Evolutionary conservation across 1,140 invertebrate species (phyloP), one percentile per base, ranked within the genome.

Genomic region (Dendroctonus ponderosae): DNA sequence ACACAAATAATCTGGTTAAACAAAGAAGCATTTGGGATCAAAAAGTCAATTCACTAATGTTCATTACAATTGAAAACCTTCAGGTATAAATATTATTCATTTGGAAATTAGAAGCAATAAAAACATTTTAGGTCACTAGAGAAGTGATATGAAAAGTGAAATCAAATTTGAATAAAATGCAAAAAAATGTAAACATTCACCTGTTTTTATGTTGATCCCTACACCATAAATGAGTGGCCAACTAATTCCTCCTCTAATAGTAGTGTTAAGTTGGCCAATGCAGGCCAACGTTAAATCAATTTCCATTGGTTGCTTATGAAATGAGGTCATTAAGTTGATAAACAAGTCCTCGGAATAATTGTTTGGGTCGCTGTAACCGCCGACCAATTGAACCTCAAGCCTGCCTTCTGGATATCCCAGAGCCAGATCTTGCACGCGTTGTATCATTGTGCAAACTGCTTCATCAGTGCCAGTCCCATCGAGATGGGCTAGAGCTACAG

Each of bases 161-260:
- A n/a, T n/a, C n/a, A n/a, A n/a, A n/a, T n/a, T 26, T 26, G 26
- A 3, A 26, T 26, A 26, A 26, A 26, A 26, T 26, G 3, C 26
- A 26, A 26, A 26, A 26, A 26, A 26, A 42, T 54, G 26, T 14
- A 14, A 14, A 1, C 15, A 38, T 53, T 42, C 49, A 70, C 69
- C 94, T 15, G 92, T 94, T 78, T 94, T 92, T 6, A 96, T 86
- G 79, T 96, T 92, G 2, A 97, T 86, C 43, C 92, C 94, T 64
- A 96, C 86, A 15, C 95, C 95, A 75, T 93, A 96, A 57, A 97
- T 88, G 15, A 96, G 85, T 11, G 94, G 95, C 83, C 91, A 94
- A 67, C 90, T 87, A 51, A 92, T 87, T 14, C 90, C 89, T 46
- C 88, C 89, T 71, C 90, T 85, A 44, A 87, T 82, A 7, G 87